Percentiles rank a stretch among this genome's conserved stretches.
Conservation (phyloP, 2,888 invertebrate species). For the Aphelenchoides bicaudatus region DNA sequence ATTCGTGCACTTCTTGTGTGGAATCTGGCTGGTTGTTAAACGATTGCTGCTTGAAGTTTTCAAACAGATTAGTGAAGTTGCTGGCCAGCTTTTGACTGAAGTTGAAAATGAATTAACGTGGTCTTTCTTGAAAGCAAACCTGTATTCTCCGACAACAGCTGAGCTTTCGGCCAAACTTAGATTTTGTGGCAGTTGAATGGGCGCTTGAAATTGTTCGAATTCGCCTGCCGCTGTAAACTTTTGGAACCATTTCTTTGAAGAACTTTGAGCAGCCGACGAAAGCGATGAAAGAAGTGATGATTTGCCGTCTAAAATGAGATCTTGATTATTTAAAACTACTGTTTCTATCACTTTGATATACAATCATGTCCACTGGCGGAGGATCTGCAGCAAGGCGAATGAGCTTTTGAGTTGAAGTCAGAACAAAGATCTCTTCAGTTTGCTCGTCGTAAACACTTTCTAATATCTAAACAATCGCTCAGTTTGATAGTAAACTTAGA, state of each 20-base stretch:
- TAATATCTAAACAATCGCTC: background rate
- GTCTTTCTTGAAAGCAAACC: background rate
- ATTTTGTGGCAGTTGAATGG: constrained; percentile 15
- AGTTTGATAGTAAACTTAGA: background rate
- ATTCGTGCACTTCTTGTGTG: too few species aligned
- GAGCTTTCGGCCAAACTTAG: constrained; percentile 3
- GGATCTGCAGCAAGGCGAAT: background rate
- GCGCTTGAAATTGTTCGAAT: constrained; percentile 9
- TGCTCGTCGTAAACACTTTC: background rate
- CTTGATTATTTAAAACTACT: too few species aligned
- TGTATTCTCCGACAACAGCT: background rate
- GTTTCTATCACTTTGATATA: constrained; percentile 13
- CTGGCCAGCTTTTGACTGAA: background rate
- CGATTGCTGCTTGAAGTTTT: too few species aligned
- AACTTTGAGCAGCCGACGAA: constrained; percentile 3
- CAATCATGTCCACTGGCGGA: background rate
- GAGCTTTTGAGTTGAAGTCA: constrained; percentile 5
- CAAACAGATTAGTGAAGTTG: too few species aligned
- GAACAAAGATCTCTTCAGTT: constrained; percentile 1
- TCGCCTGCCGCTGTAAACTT: constrained; percentile 5
- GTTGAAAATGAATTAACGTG: background rate
- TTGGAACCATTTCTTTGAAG: constrained; percentile 9
- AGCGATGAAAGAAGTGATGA: background rate
- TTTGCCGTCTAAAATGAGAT: background rate
- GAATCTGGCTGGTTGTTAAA: too few species aligned